Percentiles rank a stretch among this genome's conserved stretches.
Evolutionary conservation across 2,888 invertebrate species (phyloP).

Genomic region (Dilophus febrilis): DNA sequence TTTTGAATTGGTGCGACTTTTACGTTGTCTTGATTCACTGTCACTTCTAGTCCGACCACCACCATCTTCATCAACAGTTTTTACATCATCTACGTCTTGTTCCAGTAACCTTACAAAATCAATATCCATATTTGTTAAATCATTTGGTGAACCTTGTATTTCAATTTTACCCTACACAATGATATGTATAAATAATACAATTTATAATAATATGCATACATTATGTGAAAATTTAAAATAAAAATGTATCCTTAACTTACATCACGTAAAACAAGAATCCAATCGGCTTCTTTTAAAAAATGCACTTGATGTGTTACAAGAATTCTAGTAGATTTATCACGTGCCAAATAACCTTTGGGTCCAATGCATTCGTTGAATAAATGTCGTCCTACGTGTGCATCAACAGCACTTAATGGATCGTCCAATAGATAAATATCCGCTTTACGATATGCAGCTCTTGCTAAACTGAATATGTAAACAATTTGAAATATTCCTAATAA

Average conservation of each 20-base stretch:
- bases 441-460: conserved; percentile 26
- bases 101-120: conserved; percentile 34
- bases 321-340: conserved; percentile 39
- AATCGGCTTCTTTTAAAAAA: conserved; percentile 39
- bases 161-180: conserved; percentile 29
- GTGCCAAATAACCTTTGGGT: conserved; percentile 31
- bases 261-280: conserved; percentile 39
- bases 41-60: too few species aligned
- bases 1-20: conserved; percentile 8
- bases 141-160: conserved; percentile 31
- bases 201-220: neutral
- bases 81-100: conserved; percentile 24
- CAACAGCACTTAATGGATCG: conserved; percentile 60
- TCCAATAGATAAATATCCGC: conserved; percentile 57
- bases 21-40: neutral
- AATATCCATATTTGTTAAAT: conserved; percentile 30
- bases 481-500: neutral
- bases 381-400: conserved; percentile 50
- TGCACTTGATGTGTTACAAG: conserved; percentile 66
- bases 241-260: conserved; percentile 24
- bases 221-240: neutral
- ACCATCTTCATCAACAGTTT: conserved; percentile 5
- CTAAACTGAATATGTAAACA: conserved; percentile 10
- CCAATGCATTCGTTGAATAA: conserved; percentile 49
- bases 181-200: neutral